Conservation (phyloP, 2,113 vertebrate genomes). For the Paradisaea rubra region DNA sequence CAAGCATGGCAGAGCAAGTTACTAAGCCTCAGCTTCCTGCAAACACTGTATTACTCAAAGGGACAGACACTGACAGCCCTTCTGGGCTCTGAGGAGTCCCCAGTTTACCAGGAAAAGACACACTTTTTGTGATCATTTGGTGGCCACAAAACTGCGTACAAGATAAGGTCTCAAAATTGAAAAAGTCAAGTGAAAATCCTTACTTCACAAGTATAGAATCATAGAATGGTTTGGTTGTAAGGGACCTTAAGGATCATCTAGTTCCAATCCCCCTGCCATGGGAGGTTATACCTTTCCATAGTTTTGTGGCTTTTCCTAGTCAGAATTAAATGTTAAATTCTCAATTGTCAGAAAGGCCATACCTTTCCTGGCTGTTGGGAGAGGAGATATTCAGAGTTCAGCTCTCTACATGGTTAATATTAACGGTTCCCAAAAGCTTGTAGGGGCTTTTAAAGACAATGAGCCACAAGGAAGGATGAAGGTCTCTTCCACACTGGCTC, state of each 20-base stretch:
- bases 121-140: not conserved
- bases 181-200: not conserved
- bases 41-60: not conserved
- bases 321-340: not conserved
- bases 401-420: not conserved
- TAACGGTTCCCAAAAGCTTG: not conserved
- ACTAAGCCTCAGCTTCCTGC: not conserved
- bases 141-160: not conserved
- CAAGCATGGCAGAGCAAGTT: not conserved
- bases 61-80: not conserved
- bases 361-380: not conserved
- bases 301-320: not conserved
- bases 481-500: not conserved
- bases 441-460: not conserved
- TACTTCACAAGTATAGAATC: not conserved
- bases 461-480: not conserved
- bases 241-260: not conserved
- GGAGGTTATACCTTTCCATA: not conserved
- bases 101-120: not conserved
- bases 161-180: not conserved
- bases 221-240: not conserved
- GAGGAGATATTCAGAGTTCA: not conserved
- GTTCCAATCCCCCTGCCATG: accelerated
- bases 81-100: not conserved
- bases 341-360: not conserved